Base-by-base conservation (phyloP, 2,888 invertebrate genomes). In the Synanthedon andrenaeformis region DNA sequence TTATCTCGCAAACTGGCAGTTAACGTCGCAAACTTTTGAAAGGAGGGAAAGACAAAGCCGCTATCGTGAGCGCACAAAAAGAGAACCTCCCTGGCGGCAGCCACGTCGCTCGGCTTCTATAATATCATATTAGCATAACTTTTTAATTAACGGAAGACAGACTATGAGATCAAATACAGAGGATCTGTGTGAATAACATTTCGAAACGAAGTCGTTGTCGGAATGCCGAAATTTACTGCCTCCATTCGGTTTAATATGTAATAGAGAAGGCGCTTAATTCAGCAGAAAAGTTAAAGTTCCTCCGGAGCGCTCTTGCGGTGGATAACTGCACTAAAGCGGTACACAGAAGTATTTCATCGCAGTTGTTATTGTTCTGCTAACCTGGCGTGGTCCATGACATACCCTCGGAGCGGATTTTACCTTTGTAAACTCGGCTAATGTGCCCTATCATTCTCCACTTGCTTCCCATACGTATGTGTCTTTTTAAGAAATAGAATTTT, bases 261-360 rank as follows among this genome's bases (percentile, higher is more conserved):
- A 35, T 0, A 35, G 35, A 35, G 41, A 51, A 23, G 48, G 52
- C 48, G 13, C 3, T 14, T 12, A 45, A 13, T 45, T 45, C 45
- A 45, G 13, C 8, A 45, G 13, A 45, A 45, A 45, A 45, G 45
- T 45, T 45, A 5, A 45, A 45, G 13, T 45, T 14, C n/a, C 14
- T n/a, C 13, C 2, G 13, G 12, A 45, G 45, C 11, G 50, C 12
- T 13, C 19, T 28, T 3, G 54, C 49, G 50, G 49, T 49, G 35
- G 42, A 52, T 50, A 42, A 54, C 52, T 52, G 54, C 52, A 51
- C 19, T 23, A 49, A 52, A 52, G 48, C 54, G 10, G 17, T 45
- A 3, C 28, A 17, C n/a, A 28, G 41, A 12, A 28, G 23, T 51
- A 51, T 23, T 13, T 13, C 5, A 14, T 12, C 11, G n/a, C 45